Evolutionary conservation across 2,797 vertebrate genomes (phyloP), one percentile per base, ranked within the genome.

Genomic region (Scomberomorus guttatus): DNA sequence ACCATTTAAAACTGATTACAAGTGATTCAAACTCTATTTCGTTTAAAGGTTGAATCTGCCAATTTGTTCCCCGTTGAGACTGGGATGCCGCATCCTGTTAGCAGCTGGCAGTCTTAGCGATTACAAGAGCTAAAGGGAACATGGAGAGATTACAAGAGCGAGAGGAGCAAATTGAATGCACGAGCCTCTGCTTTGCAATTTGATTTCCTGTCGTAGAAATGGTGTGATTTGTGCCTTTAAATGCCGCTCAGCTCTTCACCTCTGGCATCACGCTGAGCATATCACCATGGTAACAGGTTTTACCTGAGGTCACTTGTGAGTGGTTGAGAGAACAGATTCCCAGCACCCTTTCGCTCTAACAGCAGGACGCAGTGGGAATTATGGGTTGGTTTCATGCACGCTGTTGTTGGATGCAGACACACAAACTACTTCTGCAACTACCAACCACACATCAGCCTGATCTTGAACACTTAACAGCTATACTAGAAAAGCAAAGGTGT

Each of bases 231-330:
- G 75, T 63, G 55, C 79, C 79, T 77, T 83, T 71, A 68, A 55
- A 72, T 80, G 78, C 20, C 6, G 17, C 32, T 81, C 75, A 20
- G 75, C 61, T 72, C 50, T 46, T 79, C 86, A 90, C 91, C 89
- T 83, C 79, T 68, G 73, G 78, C 76, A 79, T 76, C 57, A 55
- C 2, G 22, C 55, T 65, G 72, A 85, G 83, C 27, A 29, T 71
- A 79, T 93, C 80, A 59, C 91, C 86, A 92, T 90, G 87, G 90
- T 76, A 91, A 93, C 90, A 71, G 0, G 64, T 75, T 88, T 82
- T 76, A 90, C 88, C 85, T 85, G 84, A 84, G 79, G 82, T 81
- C 85, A 80, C 42, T 37, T 77, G 80, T 74, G 77, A 87, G 81
- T 91, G 83, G 82, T 78, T 80, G 42, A 13, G 34, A 58, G 75